Evolutionary conservation across 2,888 invertebrate genomes (phyloP).

Genomic region (Leuctra nigra): DNA sequence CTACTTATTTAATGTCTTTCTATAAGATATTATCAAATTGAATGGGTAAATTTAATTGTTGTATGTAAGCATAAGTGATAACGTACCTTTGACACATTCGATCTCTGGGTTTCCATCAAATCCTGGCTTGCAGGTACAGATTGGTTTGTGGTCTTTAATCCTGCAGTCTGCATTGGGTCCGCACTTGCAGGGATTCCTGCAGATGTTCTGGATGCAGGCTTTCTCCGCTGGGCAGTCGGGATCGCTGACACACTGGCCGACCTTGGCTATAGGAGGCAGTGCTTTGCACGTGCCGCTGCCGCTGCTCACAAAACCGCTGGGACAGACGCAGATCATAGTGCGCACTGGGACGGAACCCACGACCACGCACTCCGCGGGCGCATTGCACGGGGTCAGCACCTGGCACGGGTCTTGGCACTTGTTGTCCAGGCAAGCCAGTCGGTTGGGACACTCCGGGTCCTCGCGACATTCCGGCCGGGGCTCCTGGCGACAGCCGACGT

Average conservation of each 20-base stretch:
- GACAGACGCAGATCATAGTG: constrained; percentile 85
- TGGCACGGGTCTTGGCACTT: constrained; percentile 79
- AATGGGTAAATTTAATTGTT: no score
- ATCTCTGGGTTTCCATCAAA: constrained; percentile 80
- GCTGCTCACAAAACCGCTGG: constrained; percentile 79
- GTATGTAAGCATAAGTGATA: no score
- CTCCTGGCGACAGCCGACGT: constrained; percentile 69
- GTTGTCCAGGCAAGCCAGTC: constrained; percentile 71
- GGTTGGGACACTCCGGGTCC: constrained; percentile 75
- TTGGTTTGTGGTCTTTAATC: constrained; percentile 77
- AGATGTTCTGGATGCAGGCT: constrained; percentile 73
- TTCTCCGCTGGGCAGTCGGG: constrained; percentile 70
- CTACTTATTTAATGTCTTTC: no score
- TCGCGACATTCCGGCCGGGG: constrained; percentile 66
- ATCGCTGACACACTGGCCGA: constrained; percentile 66
- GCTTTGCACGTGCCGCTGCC: constrained; percentile 75
- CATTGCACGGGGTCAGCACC: constrained; percentile 68
- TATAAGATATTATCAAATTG: no score
- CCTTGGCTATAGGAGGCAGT: constrained; percentile 53
- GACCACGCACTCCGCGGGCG: constrained; percentile 74
- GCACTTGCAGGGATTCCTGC: constrained; percentile 78
- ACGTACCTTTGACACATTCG: constrained; percentile 61
- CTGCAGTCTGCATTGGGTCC: constrained; percentile 80
- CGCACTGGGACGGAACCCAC: constrained; percentile 75
- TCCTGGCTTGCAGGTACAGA: constrained; percentile 77